Conservation (phyloP, 2,797 vertebrate species). For the Aldrovandia affinis region DNA sequence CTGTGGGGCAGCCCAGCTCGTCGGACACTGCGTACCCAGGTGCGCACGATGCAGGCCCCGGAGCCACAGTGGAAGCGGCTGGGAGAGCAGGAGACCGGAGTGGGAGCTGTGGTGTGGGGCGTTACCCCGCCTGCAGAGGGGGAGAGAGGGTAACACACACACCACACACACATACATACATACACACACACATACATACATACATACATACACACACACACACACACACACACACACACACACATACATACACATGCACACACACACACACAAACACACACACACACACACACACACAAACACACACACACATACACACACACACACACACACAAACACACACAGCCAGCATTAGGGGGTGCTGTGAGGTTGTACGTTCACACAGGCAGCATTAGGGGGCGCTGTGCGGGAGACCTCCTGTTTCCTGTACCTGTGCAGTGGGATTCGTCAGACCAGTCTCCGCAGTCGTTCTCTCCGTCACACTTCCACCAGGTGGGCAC, state of each 20-base stretch:
- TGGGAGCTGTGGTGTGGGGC: slow-evolving; percentile 73
- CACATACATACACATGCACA: too few relatives aligned
- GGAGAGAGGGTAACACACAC: neutral
- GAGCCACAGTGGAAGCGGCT: slow-evolving; percentile 91
- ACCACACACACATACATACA: neutral
- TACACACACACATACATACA: neutral
- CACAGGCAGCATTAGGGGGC: neutral
- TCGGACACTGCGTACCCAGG: slow-evolving; percentile 94
- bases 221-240: neutral
- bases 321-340: neutral
- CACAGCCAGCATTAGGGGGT: neutral
- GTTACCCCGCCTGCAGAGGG: slow-evolving; percentile 64
- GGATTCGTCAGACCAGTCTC: slow-evolving; percentile 79
- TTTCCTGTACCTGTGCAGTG: slow-evolving; percentile 68
- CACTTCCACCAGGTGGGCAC: slow-evolving; percentile 80
- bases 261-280: too few relatives aligned
- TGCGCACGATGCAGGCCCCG: slow-evolving; percentile 87
- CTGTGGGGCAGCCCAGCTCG: slow-evolving; percentile 89
- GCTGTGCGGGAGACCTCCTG: neutral
- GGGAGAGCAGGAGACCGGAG: slow-evolving; percentile 78
- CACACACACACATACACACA: neutral
- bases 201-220: neutral
- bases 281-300: neutral
- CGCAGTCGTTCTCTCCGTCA: slow-evolving; percentile 76
- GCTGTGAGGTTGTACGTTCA: neutral